Evolutionary conservation across 2,113 vertebrate genomes (phyloP).

Genomic region (Hydrolagus affinis): DNA sequence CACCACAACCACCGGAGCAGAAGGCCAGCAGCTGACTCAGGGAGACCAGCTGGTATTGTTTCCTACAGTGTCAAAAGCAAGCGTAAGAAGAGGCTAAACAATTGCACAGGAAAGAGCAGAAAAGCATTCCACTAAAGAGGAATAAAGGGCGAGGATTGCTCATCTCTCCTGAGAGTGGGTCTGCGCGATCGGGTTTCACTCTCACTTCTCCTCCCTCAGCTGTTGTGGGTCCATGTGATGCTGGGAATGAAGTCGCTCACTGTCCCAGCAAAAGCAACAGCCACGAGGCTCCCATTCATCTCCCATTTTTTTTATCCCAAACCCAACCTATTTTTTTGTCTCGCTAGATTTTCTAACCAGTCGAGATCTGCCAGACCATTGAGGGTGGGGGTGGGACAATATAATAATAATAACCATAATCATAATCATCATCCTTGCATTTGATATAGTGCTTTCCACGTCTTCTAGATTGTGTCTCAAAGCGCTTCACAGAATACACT

Average conservation of each 20-base stretch:
- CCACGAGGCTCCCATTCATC: conserved; percentile 31
- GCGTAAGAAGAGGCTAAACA: background rate
- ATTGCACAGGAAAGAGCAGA: conserved; percentile 10
- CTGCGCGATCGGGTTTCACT: background rate
- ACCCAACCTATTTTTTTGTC: too few relatives aligned
- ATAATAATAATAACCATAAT: too few relatives aligned
- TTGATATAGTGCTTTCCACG: too few relatives aligned
- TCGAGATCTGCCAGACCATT: too few relatives aligned
- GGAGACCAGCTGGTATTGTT: conserved; percentile 12
- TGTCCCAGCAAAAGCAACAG: conserved; percentile 2
- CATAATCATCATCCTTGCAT: too few relatives aligned
- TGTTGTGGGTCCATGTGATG: background rate
- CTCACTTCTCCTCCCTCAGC: conserved; percentile 29
- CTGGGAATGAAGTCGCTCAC: background rate
- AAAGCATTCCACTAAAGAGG: conserved; percentile 27
- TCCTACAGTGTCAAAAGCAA: background rate
- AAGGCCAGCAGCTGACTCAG: conserved; percentile 2
- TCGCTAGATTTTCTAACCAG: too few relatives aligned
- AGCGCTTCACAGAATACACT: too few relatives aligned
- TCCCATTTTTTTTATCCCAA: too few relatives aligned
- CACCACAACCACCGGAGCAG: too few relatives aligned
- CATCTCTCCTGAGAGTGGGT: conserved; percentile 22
- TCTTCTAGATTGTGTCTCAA: too few relatives aligned
- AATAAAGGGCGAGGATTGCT: background rate
- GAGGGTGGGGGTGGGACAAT: too few relatives aligned